Percentiles rank a stretch among this genome's conserved stretches.
Conservation (phyloP, 2,888 invertebrate species). For the Auanema sp. region DNA sequence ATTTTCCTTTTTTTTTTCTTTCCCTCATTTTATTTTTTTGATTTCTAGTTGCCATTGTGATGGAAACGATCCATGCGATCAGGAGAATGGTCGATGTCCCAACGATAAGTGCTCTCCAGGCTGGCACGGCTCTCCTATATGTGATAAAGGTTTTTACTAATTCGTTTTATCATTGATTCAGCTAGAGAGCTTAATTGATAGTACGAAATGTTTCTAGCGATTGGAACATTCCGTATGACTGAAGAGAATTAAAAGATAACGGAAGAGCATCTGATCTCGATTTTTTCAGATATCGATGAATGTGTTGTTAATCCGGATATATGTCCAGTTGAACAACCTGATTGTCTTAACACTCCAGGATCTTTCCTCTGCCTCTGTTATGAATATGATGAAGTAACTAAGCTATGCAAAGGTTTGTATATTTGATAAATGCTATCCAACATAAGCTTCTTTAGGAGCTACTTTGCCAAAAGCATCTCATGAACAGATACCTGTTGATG, state of each 20-base stretch:
- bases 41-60: conserved; percentile 60
- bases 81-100: conserved; percentile 59
- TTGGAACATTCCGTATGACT: not conserved
- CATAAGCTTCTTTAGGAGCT: conserved; percentile 3
- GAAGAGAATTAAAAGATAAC: not conserved
- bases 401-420: conserved; percentile 27
- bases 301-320: conserved; percentile 66
- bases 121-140: conserved; percentile 55
- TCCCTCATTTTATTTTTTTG: not conserved
- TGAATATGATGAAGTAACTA: conserved; percentile 39
- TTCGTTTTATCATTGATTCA: not conserved
- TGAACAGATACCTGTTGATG: conserved; percentile 30
- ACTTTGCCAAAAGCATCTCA: conserved; percentile 10
- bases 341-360: conserved; percentile 87
- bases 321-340: conserved; percentile 77
- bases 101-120: conserved; percentile 56
- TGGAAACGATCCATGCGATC: conserved; percentile 53
- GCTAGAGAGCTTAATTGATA: not conserved
- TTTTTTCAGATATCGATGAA: conserved; percentile 74
- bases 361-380: conserved; percentile 85
- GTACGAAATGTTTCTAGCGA: not conserved
- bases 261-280: not conserved
- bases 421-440: not conserved
- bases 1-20: too few species aligned
- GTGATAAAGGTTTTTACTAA: conserved; percentile 43